These are phyloP conservation scores for Ypsolopha sequella DNA, from an alignment of 2,888 invertebrate species.

Conservation along the genomic window DNA sequence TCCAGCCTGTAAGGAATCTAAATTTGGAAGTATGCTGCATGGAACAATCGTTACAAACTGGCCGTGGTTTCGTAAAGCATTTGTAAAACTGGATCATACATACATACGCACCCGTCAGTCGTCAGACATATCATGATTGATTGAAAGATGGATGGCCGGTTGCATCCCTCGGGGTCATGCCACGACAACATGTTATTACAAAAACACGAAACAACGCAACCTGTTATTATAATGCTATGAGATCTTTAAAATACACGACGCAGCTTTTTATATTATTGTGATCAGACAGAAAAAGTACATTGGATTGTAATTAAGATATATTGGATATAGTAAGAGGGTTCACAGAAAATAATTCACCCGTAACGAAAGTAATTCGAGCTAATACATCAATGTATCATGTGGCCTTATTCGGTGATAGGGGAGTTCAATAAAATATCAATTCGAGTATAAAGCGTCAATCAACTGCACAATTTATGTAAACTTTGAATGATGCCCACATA, in stretches of 20 bases:
- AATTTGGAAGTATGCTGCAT: no score
- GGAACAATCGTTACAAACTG: no score
- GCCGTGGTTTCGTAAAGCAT: no score
- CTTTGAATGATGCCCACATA: neutral
- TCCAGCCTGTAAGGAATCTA: constrained; percentile 6
- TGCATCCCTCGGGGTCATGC: constrained; percentile 17
- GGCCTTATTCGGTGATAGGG: constrained; percentile 13
- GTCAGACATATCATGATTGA: constrained; percentile 12
- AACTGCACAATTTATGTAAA: neutral
- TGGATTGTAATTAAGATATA: neutral
- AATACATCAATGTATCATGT: constrained; percentile 5
- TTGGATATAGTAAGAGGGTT: neutral
- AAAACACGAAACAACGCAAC: constrained; percentile 8
- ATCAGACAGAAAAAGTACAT: neutral
- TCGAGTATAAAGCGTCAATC: constrained; percentile 8
- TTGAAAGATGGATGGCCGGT: constrained; percentile 36
- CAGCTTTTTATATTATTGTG: neutral
- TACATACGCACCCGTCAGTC: constrained; percentile 10
- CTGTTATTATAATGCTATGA: constrained; percentile 6
- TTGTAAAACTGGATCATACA: neutral
- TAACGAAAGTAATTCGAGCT: constrained; percentile 6
- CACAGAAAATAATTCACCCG: constrained; percentile 6
- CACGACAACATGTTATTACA: constrained; percentile 11
- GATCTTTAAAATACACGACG: neutral
- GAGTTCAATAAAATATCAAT: constrained; percentile 15